Conservation (phyloP, 2,888 invertebrate genomes). For the Andrena hattorfiana region DNA sequence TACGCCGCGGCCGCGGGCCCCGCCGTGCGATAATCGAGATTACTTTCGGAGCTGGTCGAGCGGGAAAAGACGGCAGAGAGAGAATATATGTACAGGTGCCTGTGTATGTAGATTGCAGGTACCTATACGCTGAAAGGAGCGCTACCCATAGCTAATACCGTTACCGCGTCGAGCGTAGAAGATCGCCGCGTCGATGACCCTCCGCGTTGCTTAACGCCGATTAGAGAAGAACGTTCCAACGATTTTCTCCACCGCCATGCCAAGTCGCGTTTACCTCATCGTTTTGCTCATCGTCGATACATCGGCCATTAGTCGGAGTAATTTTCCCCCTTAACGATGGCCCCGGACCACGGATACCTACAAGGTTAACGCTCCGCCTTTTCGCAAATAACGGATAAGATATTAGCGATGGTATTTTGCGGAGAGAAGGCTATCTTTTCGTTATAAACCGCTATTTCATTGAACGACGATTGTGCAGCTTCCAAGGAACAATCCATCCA, state of each 20-base stretch:
- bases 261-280: background rate
- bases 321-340: background rate
- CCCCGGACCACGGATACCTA: background rate
- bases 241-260: constrained; percentile 29
- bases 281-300: constrained; percentile 1
- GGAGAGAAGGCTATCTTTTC: background rate
- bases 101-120: too few species aligned
- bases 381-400: constrained; percentile 6
- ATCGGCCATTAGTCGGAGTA: background rate
- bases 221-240: constrained; percentile 51
- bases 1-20: background rate
- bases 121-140: constrained; percentile 11
- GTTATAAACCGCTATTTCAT: background rate
- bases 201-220: constrained; percentile 62
- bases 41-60: constrained; percentile 6
- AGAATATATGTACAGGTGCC: background rate
- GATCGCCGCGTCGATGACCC: constrained; percentile 68
- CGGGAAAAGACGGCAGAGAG: background rate
- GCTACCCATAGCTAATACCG: constrained; percentile 35
- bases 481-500: background rate
- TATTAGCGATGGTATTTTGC: background rate
- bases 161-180: constrained; percentile 42
- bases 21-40: constrained; percentile 25
- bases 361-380: constrained; percentile 2
- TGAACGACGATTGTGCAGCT: background rate